These are phyloP conservation scores for Drosophila santomea DNA, from an alignment of 1,140 invertebrate genomes.

Conservation along the genomic window DNA sequence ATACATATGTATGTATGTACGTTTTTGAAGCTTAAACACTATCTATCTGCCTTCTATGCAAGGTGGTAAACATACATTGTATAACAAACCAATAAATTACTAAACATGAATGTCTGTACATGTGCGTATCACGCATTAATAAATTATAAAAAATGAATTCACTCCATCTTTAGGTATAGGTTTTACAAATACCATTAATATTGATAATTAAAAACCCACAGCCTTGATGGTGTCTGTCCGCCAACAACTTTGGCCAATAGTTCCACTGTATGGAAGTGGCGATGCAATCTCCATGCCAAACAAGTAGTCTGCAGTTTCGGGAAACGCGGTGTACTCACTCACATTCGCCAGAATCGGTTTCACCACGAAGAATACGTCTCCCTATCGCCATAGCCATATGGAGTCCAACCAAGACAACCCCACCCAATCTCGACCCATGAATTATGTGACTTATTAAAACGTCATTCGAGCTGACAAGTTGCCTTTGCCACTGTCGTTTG, in stretches of 20 bases:
- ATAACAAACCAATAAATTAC: not conserved
- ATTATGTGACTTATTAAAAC: constrained; percentile 84
- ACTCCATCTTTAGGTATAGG: not conserved
- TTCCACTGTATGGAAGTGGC: constrained; percentile 18
- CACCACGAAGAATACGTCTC: not conserved
- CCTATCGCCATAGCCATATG: not conserved
- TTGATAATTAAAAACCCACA: not conserved
- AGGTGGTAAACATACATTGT: not conserved
- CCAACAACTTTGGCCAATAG: not conserved
- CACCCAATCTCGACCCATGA: constrained; percentile 55
- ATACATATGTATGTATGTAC: not conserved
- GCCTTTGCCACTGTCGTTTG: constrained; percentile 65
- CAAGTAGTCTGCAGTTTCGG: constrained; percentile 51
- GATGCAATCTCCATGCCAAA: constrained; percentile 42
- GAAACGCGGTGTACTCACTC: constrained; percentile 61
- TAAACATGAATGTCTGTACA: not conserved
- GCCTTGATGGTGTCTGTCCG: too few relatives aligned
- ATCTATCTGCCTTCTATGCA: too few relatives aligned
- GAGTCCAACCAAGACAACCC: not conserved
- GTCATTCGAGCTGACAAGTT: constrained; percentile 81
- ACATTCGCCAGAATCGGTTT: constrained; percentile 19
- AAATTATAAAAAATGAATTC: not conserved
- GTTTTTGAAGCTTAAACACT: too few relatives aligned
- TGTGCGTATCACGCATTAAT: not conserved
- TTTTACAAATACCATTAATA: not conserved